Evolutionary conservation across 1,140 invertebrate species (phyloP).

Genomic region (Aphelenchoides avenae): DNA sequence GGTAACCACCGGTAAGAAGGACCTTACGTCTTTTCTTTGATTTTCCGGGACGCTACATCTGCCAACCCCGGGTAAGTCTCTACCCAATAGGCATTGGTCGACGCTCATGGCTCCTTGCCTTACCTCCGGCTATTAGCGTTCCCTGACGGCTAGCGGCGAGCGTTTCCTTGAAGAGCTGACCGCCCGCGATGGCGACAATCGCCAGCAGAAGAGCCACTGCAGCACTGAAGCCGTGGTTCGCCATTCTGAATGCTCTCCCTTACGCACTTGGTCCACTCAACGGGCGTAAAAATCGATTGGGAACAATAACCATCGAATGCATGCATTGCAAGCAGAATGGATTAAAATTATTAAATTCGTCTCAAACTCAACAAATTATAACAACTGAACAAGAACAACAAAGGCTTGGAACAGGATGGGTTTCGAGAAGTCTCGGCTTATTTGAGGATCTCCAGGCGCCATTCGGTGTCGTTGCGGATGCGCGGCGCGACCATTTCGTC

Average conservation of each 20-base stretch:
- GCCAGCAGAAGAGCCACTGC: conserved; percentile 29
- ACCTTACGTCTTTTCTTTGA: too few relatives aligned
- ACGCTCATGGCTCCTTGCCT: too few relatives aligned
- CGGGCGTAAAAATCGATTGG: too few relatives aligned
- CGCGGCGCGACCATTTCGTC: conserved; percentile 41
- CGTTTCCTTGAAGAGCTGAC: conserved; percentile 43
- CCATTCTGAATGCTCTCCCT: conserved; percentile 8
- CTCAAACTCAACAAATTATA: conserved; percentile 28
- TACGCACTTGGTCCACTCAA: too few relatives aligned
- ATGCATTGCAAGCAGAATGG: conserved; percentile 26
- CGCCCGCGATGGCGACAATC: conserved; percentile 21
- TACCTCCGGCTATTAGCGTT: conserved; percentile 44
- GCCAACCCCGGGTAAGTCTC: too few relatives aligned
- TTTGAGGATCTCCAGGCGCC: conserved; percentile 40
- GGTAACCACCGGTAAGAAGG: too few relatives aligned
- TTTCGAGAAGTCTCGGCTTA: conserved; percentile 19
- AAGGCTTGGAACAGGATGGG: background rate
- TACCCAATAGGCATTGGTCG: too few relatives aligned
- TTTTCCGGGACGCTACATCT: too few relatives aligned
- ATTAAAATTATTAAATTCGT: conserved; percentile 22
- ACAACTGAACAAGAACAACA: conserved; percentile 28
- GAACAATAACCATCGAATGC: conserved; percentile 15
- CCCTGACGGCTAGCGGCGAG: conserved; percentile 39
- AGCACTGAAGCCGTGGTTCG: conserved; percentile 39
- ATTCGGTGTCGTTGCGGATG: conserved; percentile 36